A percentile compares a stretch with the other conserved stretches of the same genome.
These are phyloP conservation scores for Ameiurus melas DNA, from an alignment of 2,113 vertebrate species.

Conservation along the genomic window DNA sequence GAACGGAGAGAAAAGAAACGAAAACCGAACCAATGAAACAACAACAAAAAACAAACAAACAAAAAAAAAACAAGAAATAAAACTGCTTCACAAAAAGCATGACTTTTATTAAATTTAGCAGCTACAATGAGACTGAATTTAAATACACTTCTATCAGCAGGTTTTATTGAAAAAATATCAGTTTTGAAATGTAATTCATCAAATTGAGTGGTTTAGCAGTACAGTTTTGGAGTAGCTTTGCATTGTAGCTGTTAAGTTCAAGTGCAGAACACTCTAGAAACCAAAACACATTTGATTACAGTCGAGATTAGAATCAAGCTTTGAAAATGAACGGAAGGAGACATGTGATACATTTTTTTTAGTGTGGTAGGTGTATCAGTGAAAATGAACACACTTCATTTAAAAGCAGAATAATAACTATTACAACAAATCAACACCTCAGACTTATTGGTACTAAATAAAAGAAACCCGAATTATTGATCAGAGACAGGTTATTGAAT, in stretches of 20 bases:
- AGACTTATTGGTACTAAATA: slow-evolving; percentile 72
- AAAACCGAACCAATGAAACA: slow-evolving; percentile 49
- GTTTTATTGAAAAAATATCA: slow-evolving; percentile 6
- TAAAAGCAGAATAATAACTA: slow-evolving; percentile 63
- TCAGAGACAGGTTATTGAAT: slow-evolving; percentile 74
- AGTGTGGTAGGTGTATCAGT: slow-evolving; percentile 64
- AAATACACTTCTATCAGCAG: background rate
- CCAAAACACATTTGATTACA: slow-evolving; percentile 74
- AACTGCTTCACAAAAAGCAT: slow-evolving; percentile 51
- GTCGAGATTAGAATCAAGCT: slow-evolving; percentile 71
- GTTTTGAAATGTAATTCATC: background rate
- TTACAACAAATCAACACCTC: slow-evolving; percentile 67
- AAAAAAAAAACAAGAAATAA: slow-evolving; percentile 26
- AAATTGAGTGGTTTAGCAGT: background rate
- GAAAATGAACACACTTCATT: slow-evolving; percentile 47
- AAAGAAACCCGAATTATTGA: slow-evolving; percentile 74
- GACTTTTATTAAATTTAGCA: slow-evolving; percentile 74
- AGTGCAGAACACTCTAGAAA: slow-evolving; percentile 71
- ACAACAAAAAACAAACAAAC: slow-evolving; percentile 20
- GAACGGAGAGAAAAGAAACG: slow-evolving; percentile 34
- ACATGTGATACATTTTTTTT: slow-evolving; percentile 66
- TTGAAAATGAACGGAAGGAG: slow-evolving; percentile 73
- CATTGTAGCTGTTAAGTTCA: slow-evolving; percentile 78
- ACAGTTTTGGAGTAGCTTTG: slow-evolving; percentile 34
- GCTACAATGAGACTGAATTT: slow-evolving; percentile 64